Evolutionary conservation across 1,140 invertebrate genomes (phyloP).

Genomic region (Drosophila seguyi): DNA sequence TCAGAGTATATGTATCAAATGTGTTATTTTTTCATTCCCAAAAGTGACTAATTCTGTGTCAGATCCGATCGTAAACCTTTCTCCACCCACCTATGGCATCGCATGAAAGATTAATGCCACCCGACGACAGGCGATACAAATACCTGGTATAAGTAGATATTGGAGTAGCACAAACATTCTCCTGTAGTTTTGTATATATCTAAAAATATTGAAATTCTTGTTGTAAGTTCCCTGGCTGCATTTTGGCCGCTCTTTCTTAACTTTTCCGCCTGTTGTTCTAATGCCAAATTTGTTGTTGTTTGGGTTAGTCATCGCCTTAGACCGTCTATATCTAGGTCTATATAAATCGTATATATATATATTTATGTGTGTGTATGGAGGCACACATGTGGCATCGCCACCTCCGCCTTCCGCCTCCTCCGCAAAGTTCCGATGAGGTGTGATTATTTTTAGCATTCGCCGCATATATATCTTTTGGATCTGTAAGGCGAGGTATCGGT

Average conservation of each 20-base stretch:
- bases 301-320: conserved; percentile 70
- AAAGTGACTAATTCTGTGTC: conserved; percentile 27
- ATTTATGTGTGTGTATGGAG: not conserved
- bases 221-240: conserved; percentile 25
- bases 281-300: conserved; percentile 64
- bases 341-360: conserved; percentile 20
- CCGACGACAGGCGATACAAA: conserved; percentile 37
- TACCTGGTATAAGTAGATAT: not conserved
- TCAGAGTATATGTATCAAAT: not conserved
- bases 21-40: not conserved
- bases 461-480: conserved; percentile 22
- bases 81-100: conserved; percentile 24
- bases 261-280: conserved; percentile 7
- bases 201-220: conserved; percentile 42
- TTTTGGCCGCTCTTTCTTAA: conserved; percentile 21
- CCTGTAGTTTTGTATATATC: conserved; percentile 26
- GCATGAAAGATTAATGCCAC: conserved; percentile 40
- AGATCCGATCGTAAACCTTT: conserved; percentile 34
- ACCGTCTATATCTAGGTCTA: conserved; percentile 39
- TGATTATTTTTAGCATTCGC: conserved; percentile 53
- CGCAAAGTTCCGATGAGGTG: conserved; percentile 53
- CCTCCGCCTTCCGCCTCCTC: conserved; percentile 31
- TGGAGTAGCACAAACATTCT: conserved; percentile 10
- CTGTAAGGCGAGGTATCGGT: conserved; percentile 17
- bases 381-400: conserved; percentile 48